Percentiles rank a stretch among this genome's conserved stretches.
Evolutionary conservation across 2,113 vertebrate species (phyloP).

Genomic region (Grus americana): DNA sequence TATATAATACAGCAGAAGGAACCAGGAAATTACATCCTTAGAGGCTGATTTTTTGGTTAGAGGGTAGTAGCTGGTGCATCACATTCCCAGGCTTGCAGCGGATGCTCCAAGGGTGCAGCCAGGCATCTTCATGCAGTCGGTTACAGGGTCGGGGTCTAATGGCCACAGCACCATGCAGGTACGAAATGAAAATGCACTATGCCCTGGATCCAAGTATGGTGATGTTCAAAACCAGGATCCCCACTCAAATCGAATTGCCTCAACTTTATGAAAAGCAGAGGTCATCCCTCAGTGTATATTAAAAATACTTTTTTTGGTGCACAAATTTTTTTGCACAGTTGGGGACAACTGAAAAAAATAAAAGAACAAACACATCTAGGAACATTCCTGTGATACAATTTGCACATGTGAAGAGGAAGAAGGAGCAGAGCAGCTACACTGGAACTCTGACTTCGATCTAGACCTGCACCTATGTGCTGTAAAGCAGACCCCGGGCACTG

Average conservation of each 20-base stretch:
- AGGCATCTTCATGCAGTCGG: background rate
- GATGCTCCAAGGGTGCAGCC: background rate
- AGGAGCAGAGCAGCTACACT: background rate
- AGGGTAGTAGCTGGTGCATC: background rate
- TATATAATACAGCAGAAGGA: background rate
- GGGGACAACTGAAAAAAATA: background rate
- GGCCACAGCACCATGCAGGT: background rate
- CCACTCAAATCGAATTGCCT: background rate
- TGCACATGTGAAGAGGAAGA: background rate
- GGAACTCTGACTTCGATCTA: background rate
- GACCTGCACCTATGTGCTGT: background rate
- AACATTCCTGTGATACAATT: background rate
- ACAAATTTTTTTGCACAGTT: background rate
- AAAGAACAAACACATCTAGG: background rate
- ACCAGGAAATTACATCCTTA: background rate
- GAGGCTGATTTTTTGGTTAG: background rate
- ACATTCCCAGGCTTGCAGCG: background rate
- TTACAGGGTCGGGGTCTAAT: background rate
- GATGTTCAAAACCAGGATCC: background rate
- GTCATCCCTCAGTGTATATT: background rate
- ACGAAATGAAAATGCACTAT: background rate
- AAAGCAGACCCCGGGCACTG: background rate
- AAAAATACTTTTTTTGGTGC: background rate
- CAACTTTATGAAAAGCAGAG: background rate
- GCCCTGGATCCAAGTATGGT: background rate